Conservation (phyloP, 2,888 invertebrate genomes). For the Parelbella ahira region DNA sequence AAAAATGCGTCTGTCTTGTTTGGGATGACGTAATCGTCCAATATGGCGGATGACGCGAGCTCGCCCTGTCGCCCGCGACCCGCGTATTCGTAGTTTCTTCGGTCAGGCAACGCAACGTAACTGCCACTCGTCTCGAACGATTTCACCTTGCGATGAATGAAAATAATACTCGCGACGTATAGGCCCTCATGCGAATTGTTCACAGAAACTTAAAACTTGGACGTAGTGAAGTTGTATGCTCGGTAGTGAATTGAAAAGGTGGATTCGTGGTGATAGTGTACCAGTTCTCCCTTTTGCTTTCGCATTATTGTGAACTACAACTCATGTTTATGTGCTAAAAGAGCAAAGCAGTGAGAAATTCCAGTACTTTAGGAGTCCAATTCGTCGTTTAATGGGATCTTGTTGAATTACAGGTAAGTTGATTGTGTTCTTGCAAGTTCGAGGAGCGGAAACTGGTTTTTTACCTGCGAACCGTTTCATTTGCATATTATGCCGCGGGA, state of each 20-base stretch:
- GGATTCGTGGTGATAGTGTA: constrained; percentile 65
- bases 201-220: constrained; percentile 49
- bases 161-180: constrained; percentile 54
- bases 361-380: constrained; percentile 52
- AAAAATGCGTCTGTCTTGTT: constrained; percentile 27
- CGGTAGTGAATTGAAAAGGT: constrained; percentile 50
- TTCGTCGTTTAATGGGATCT: constrained; percentile 74
- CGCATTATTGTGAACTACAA: constrained; percentile 30
- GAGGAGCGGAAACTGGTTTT: constrained; percentile 19
- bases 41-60: constrained; percentile 78
- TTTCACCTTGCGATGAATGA: constrained; percentile 73
- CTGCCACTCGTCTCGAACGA: constrained; percentile 53
- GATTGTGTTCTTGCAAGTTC: constrained; percentile 18
- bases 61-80: constrained; percentile 50
- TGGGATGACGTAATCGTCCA: constrained; percentile 70
- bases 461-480: constrained; percentile 24
- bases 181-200: constrained; percentile 42
- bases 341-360: constrained; percentile 49
- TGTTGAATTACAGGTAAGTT: constrained; percentile 70
- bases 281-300: constrained; percentile 62
- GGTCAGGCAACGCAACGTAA: constrained; percentile 47
- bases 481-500: constrained; percentile 29
- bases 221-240: constrained; percentile 48
- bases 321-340: constrained; percentile 72
- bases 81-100: constrained; percentile 49